Evolutionary conservation across 1,140 invertebrate species (phyloP).

Genomic region (Aphelenchoides besseyi): DNA sequence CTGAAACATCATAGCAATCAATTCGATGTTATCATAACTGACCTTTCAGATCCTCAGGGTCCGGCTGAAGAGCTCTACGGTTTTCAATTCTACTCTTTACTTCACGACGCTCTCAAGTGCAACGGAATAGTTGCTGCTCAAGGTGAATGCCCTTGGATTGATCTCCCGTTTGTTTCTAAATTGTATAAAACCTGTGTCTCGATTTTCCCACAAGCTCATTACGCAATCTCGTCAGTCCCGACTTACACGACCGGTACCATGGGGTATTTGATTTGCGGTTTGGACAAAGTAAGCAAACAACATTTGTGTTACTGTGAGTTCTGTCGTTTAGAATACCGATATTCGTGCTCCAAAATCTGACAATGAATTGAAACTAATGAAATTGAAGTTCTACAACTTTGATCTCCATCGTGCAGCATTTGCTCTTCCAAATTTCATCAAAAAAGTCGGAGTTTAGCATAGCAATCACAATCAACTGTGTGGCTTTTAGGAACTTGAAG

Average conservation of each 20-base stretch:
- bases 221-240: conserved; percentile 79
- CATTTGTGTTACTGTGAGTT: too few relatives aligned
- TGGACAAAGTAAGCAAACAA: background rate
- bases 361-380: conserved; percentile 25
- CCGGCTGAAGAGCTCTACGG: conserved; percentile 71
- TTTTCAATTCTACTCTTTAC: conserved; percentile 80
- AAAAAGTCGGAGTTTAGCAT: background rate
- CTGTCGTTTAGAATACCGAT: background rate
- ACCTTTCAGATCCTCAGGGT: conserved; percentile 90
- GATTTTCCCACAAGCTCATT: conserved; percentile 75
- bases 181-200: conserved; percentile 74
- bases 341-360: background rate
- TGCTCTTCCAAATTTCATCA: conserved; percentile 75
- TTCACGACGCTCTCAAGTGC: conserved; percentile 77
- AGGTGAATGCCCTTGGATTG: conserved; percentile 83
- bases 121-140: conserved; percentile 83
- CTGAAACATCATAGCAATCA: conserved; percentile 78
- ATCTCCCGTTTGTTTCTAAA: conserved; percentile 74
- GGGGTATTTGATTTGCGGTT: conserved; percentile 65
- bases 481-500: background rate
- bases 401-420: conserved; percentile 81
- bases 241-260: conserved; percentile 94
- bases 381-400: conserved; percentile 78
- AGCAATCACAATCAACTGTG: too few relatives aligned
- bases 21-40: conserved; percentile 78